Evolutionary conservation across 2,113 vertebrate genomes (phyloP), one percentile per base, ranked within the genome.

Genomic region (Nanger granti): DNA sequence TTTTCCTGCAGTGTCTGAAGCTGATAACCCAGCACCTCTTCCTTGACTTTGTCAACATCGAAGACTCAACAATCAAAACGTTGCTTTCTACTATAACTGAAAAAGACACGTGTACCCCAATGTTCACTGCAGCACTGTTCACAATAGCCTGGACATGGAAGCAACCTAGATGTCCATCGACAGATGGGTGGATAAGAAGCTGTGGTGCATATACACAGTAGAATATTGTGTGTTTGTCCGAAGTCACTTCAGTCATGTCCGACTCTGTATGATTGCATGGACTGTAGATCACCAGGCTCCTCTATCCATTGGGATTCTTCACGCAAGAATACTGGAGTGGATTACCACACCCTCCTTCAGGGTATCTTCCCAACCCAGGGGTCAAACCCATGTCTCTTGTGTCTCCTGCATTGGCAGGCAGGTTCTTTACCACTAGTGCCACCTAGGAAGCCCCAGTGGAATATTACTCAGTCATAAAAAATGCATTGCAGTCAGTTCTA

Each of bases 301-400:
- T 14, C 73, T 79, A 28, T 28, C 73, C 37, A 44, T 14, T 41
- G 73, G 37, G 20, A 79, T 44, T 79, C 37, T 79, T 26, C 37
- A 79, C 0, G 1, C 73, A 79, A 28, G 73, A 13, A 79, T 44
- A 44, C 24, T 28, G 73, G 37, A 28, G 2, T 79, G 37, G 73
- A 4, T 79, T 79, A 26, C 37, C 73, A 79, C 12, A 7, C 37
- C 18, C 37, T 79, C 73, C 37, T 79, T 24, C 12, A 2, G 37
- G 73, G 6, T 7, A 79, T 79, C 12, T 26, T 44, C 12, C 73
- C 37, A 28, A 79, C 37, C 12, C 73, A 79, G 37, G 11, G 37
- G 44, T 73, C n/a, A 41, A 79, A 79, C 10, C 37, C 1, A 0
- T 14, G 37, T 37, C 37, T 37, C 37, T 3, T 79, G 8, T 4